phyloP scores from a whole-genome alignment of 92 coral and sea anemone genomes.

The Porites rus region DNA sequence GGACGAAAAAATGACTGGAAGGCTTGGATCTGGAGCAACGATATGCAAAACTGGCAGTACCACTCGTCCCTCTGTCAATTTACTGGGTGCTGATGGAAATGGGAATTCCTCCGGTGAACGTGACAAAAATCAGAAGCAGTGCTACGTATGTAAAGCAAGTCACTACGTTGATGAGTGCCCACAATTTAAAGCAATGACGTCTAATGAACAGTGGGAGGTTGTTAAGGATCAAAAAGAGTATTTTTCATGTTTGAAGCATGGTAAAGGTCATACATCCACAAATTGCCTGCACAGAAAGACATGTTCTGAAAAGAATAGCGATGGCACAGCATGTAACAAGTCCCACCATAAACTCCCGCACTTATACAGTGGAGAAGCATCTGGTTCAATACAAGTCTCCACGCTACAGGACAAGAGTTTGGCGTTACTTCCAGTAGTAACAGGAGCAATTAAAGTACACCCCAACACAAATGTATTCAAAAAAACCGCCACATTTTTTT shows the following conservation, averaged over 20 bases:
- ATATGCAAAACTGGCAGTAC: conserved; percentile 37
- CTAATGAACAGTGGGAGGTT: conserved; percentile 58
- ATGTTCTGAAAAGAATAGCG: no score
- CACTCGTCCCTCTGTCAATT: no score
- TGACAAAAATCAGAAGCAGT: no score
- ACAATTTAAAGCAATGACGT: conserved; percentile 35
- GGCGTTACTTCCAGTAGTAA: conserved; percentile 42
- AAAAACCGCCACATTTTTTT: conserved; percentile 35
- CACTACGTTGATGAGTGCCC: conserved; percentile 65
- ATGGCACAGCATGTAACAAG: conserved; percentile 26
- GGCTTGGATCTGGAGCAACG: conserved; percentile 60
- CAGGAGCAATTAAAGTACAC: conserved; percentile 39
- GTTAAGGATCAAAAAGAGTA: conserved; percentile 62
- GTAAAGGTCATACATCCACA: conserved; percentile 15
- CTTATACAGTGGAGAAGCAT: background rate
- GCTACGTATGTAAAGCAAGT: conserved; percentile 24
- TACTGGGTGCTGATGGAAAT: no score
- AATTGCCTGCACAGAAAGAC: no score
- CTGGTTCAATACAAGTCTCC: background rate
- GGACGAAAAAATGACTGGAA: conserved; percentile 60
- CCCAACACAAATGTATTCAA: background rate
- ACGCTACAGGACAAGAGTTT: conserved; percentile 4
- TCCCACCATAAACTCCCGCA: conserved; percentile 28
- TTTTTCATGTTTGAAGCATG: conserved; percentile 63
- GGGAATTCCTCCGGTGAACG: no score